Percentiles rank a stretch among this genome's conserved stretches.
Conservation (phyloP, 2,113 vertebrate genomes). For the Burhinus oedicnemus region DNA sequence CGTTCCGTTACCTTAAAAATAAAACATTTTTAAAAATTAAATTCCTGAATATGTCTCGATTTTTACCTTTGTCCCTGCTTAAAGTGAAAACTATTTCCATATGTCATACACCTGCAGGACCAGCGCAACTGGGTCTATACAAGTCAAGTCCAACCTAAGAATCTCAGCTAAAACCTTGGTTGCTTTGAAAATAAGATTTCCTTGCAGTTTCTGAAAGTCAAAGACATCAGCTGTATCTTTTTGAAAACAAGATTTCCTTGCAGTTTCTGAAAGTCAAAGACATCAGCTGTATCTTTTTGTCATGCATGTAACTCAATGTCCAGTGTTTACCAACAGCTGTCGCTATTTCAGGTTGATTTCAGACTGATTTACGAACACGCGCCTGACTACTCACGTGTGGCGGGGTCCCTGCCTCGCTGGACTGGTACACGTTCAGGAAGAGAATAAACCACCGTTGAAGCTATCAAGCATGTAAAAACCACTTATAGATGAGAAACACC, state of each 20-base stretch:
- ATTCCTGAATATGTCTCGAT: background rate
- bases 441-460: background rate
- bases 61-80: background rate
- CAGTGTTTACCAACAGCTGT: background rate
- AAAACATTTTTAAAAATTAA: background rate
- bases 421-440: background rate
- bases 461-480: background rate
- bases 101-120: background rate
- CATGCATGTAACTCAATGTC: accelerated
- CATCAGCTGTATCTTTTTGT: background rate
- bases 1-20: background rate
- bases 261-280: background rate
- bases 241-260: background rate
- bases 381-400: background rate
- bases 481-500: background rate
- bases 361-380: background rate
- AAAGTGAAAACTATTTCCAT: background rate
- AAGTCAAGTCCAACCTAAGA: background rate
- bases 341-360: background rate
- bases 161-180: background rate
- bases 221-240: background rate
- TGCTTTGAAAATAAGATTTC: background rate
- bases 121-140: background rate
- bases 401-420: background rate
- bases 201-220: background rate